Percentiles rank a stretch among this genome's conserved stretches.
phyloP scores from a whole-genome alignment of 2,113 vertebrate species.

The Pelodiscus sinensis region DNA sequence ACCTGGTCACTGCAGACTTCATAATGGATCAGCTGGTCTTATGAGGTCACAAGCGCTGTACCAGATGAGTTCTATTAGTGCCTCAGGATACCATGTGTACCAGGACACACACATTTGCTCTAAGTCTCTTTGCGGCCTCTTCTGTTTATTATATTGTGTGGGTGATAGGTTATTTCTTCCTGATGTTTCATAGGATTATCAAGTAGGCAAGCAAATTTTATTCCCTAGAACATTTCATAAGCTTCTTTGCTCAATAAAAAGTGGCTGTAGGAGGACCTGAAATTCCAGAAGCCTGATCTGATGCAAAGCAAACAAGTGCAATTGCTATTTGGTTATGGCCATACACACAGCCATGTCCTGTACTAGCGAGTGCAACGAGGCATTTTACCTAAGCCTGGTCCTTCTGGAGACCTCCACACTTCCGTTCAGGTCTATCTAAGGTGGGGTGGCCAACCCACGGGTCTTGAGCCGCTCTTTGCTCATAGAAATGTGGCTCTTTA shows the following conservation, averaged over 20 bases:
- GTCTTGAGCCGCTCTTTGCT: too few relatives aligned
- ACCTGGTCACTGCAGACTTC: accelerated
- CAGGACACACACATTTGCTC: neutral
- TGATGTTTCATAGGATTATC: neutral
- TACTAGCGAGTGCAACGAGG: neutral
- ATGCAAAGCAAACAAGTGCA: neutral
- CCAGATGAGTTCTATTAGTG: neutral
- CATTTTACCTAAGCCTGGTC: neutral
- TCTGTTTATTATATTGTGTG: accelerated
- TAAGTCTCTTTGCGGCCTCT: neutral
- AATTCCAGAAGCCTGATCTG: neutral
- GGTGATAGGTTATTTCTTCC: neutral
- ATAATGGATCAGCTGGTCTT: neutral
- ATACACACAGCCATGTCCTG: neutral
- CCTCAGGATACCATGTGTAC: neutral
- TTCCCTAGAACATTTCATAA: neutral
- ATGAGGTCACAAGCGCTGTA: neutral
- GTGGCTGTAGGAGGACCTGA: neutral
- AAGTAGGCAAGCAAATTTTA: neutral
- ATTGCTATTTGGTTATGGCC: neutral
- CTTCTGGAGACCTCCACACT: neutral
- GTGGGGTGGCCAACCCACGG: too few relatives aligned
- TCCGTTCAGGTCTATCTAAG: neutral
- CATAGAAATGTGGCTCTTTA: too few relatives aligned
- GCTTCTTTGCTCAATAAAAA: neutral